Base-by-base conservation (phyloP, 2,888 invertebrate species). In the Plebejus melissa region DNA sequence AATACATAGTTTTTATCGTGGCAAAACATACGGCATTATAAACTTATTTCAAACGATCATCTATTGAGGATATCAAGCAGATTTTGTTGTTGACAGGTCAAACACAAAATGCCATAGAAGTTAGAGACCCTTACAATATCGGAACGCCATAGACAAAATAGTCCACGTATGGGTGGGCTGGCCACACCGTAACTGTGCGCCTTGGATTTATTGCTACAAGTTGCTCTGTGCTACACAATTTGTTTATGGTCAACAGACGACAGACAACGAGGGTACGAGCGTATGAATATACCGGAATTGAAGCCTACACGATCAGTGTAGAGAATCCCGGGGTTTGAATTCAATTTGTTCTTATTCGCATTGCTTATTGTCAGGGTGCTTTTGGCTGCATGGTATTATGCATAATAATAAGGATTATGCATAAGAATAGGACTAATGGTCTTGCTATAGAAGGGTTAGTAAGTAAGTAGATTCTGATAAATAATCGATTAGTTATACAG, bases 121-220 rank as follows among this genome's bases (percentile, higher is more conserved):
- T 9, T 9, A 46, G 46, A 46, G 9, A 46, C 9, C 46, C 41
- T 46, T 2, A 46, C 46, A 65, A 71, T 71, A 71, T 46, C 4
- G 22, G 46, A 22, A 65, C 32, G 32, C 54, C 72, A 72, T 54
- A 16, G 72, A 72, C 54, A 46, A 71, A 71, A 54, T 72, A 71
- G 71, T 46, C 50, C 54, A 54, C 72, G 50, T 72, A 72, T 32
- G 72, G 82, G 82, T 77, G 75, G 79, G 77, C 77, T 76, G 75
- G 76, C 77, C 77, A 74, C 84, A 69, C 80, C 82, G 80, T 83
- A 82, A 84, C 84, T 82, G 82, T 82, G 81, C 79, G 78, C 80
- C 82, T 83, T 79, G 85, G 87, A 90, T 89, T 88, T 88, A 89
- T 88, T 78, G 80, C 82, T 82, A 86, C 84, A 83, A 81, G 78